Percentiles rank a stretch among this genome's conserved stretches.
phyloP scores from a whole-genome alignment of 2,113 vertebrate genomes.

The Albula glossodonta region DNA sequence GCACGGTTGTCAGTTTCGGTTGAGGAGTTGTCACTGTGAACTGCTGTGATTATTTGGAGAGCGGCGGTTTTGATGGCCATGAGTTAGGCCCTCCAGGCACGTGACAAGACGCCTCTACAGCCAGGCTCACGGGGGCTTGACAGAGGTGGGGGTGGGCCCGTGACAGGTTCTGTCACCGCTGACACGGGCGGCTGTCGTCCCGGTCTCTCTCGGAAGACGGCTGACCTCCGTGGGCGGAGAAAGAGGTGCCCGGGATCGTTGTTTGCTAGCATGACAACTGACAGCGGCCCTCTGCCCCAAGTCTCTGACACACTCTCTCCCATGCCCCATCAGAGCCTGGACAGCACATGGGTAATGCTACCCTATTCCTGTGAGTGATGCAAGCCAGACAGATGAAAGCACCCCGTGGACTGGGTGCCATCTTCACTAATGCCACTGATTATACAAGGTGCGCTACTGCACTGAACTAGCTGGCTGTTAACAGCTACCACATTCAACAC shows the following conservation, averaged over 20 bases:
- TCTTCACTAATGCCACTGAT: background rate
- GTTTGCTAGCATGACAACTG: background rate
- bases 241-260: background rate
- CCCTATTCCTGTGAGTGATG: background rate
- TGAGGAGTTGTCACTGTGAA: background rate
- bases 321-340: background rate
- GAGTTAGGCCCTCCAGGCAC: background rate
- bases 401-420: background rate
- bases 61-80: background rate
- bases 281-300: background rate
- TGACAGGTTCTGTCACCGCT: conserved; percentile 30
- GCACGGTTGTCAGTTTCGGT: background rate
- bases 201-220: background rate
- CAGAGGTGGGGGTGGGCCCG: background rate
- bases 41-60: background rate
- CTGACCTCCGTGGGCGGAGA: background rate
- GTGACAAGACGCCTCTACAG: background rate
- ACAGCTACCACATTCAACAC: too few species aligned
- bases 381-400: background rate
- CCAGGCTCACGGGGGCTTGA: background rate
- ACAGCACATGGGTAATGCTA: background rate
- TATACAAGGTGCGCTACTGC: too few species aligned
- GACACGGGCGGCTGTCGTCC: conserved; percentile 1
- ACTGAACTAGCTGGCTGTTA: too few species aligned
- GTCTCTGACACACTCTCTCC: background rate